These are phyloP conservation scores for Crenichthys baileyi DNA, from an alignment of 2,797 vertebrate genomes.

Conservation along the genomic window DNA sequence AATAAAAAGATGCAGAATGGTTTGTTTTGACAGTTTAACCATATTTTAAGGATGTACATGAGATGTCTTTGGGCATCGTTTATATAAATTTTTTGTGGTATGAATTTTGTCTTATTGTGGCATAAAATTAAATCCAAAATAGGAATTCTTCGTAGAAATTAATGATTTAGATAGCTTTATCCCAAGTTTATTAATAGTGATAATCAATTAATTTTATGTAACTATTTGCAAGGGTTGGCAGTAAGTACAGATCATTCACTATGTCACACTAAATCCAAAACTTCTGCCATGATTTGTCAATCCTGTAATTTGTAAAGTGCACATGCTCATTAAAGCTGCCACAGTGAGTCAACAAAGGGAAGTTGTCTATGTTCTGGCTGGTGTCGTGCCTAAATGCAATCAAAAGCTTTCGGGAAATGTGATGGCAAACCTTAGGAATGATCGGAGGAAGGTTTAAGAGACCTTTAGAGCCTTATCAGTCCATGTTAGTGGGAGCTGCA, in stretches of 20 bases:
- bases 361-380: not conserved
- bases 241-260: slow-evolving; percentile 27
- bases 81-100: not conserved
- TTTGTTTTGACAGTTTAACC: not conserved
- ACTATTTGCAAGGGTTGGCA: not conserved
- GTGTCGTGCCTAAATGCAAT: slow-evolving; percentile 8
- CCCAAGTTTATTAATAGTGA: not conserved
- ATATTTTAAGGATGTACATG: not conserved
- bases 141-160: too few species aligned
- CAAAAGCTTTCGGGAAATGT: slow-evolving; percentile 29
- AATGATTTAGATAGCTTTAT: not conserved
- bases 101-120: not conserved
- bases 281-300: slow-evolving; percentile 24
- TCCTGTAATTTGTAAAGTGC: slow-evolving; percentile 55
- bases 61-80: not conserved
- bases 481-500: slow-evolving; percentile 76
- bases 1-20: not conserved
- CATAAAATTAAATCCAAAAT: not conserved
- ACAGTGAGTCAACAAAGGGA: slow-evolving; percentile 37
- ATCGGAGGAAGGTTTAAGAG: slow-evolving; percentile 34
- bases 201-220: not conserved
- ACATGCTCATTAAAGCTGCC: slow-evolving; percentile 52
- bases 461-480: slow-evolving; percentile 76
- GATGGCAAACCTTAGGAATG: slow-evolving; percentile 29
- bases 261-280: slow-evolving; percentile 36